phyloP scores from a whole-genome alignment of 2,797 vertebrate genomes.

The Coranthus polyacanthus region DNA sequence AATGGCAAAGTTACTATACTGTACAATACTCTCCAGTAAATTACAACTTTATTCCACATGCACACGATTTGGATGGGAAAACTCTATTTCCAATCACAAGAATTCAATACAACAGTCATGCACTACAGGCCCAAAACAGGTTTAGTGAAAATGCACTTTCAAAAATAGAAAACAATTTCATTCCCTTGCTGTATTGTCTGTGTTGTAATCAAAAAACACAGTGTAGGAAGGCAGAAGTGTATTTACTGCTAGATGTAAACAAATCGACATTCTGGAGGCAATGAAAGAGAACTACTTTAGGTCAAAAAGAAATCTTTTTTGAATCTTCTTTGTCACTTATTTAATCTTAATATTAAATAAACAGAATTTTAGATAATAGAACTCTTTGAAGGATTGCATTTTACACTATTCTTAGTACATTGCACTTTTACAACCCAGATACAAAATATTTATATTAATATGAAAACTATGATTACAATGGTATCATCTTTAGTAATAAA shows the following conservation, averaged over 20 bases:
- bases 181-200: background rate
- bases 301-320: constrained; percentile 7
- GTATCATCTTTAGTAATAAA: too few species aligned
- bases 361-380: too few species aligned
- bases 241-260: constrained; percentile 40
- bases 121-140: background rate
- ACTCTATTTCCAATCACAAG: background rate
- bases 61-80: constrained; percentile 3
- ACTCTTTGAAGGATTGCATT: too few species aligned
- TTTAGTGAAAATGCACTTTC: background rate
- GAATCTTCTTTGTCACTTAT: background rate
- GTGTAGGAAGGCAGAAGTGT: constrained; percentile 12
- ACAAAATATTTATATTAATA: too few species aligned
- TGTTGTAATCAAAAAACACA: background rate
- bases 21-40: too few species aligned
- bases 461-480: too few species aligned
- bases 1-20: background rate
- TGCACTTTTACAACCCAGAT: too few species aligned
- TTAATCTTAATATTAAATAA: background rate
- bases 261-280: constrained; percentile 38
- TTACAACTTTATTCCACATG: too few species aligned
- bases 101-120: background rate
- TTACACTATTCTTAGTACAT: too few species aligned
- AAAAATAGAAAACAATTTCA: background rate
- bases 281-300: constrained; percentile 1